Evolutionary conservation across 2,113 vertebrate species (phyloP).

Genomic region (Chlamydotis undulata): DNA sequence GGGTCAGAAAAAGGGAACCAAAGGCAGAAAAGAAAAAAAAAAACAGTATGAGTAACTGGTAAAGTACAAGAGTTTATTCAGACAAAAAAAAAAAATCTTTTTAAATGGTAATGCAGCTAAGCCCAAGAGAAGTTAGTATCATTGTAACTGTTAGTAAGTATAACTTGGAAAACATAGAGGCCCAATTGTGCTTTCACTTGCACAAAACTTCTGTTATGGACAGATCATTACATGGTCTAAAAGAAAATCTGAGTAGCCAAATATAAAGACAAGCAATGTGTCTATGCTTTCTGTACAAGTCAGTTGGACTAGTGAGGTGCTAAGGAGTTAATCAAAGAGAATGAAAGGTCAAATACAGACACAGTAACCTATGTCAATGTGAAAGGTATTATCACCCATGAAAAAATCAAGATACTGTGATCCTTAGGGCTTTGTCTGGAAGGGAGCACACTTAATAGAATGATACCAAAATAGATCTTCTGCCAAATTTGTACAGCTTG

Average conservation of each 20-base stretch:
- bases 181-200: background rate
- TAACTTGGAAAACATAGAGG: background rate
- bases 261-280: background rate
- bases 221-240: background rate
- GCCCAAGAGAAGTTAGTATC: background rate
- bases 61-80: conserved; percentile 36
- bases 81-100: conserved; percentile 3
- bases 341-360: background rate
- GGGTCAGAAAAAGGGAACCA: conserved; percentile 41
- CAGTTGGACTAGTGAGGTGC: background rate
- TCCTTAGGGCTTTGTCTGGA: conserved; percentile 6
- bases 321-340: conserved; percentile 18
- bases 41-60: conserved; percentile 1
- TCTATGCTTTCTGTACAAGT: background rate
- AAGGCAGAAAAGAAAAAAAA: conserved; percentile 12
- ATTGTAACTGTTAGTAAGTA: background rate
- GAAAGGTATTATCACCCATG: background rate
- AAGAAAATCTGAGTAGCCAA: background rate
- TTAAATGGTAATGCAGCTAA: conserved; percentile 35
- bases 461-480: conserved; percentile 33
- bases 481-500: conserved; percentile 17
- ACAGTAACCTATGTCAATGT: background rate
- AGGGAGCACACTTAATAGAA: background rate
- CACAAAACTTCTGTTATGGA: background rate
- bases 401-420: background rate